These are phyloP conservation scores for Oreochromis aureus DNA, from an alignment of 2,113 vertebrate species.

Conservation along the genomic window DNA sequence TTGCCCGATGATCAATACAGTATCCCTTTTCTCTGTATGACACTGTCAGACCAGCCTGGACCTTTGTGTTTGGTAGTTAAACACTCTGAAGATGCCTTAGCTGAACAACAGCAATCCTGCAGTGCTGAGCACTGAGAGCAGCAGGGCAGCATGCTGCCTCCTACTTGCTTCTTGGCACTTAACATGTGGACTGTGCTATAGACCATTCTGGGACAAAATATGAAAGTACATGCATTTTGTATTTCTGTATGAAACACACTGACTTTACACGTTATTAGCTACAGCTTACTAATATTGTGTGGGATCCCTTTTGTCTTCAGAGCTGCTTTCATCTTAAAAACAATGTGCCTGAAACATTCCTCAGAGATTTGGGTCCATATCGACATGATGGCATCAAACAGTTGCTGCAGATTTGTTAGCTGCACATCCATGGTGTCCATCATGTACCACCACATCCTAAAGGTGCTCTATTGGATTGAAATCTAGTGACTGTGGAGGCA, in stretches of 20 bases:
- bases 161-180: constrained; percentile 4
- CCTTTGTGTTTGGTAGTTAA: neutral
- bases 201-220: neutral
- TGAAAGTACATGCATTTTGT: neutral
- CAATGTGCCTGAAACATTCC: neutral
- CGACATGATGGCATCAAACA: rapidly evolving
- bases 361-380: neutral
- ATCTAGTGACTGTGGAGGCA: neutral
- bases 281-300: neutral
- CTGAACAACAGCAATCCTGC: neutral
- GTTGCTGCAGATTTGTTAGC: neutral
- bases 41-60: neutral
- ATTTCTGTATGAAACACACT: neutral
- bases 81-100: constrained; percentile 1
- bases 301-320: neutral
- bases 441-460: neutral
- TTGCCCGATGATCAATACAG: neutral
- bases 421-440: neutral
- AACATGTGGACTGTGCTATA: neutral
- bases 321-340: neutral
- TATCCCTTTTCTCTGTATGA: neutral
- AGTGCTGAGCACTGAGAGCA: neutral
- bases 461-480: neutral
- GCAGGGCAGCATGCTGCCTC: neutral
- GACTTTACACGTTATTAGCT: neutral